Conservation (phyloP, 1,140 invertebrate genomes). For the Paraescarpia echinospica region DNA sequence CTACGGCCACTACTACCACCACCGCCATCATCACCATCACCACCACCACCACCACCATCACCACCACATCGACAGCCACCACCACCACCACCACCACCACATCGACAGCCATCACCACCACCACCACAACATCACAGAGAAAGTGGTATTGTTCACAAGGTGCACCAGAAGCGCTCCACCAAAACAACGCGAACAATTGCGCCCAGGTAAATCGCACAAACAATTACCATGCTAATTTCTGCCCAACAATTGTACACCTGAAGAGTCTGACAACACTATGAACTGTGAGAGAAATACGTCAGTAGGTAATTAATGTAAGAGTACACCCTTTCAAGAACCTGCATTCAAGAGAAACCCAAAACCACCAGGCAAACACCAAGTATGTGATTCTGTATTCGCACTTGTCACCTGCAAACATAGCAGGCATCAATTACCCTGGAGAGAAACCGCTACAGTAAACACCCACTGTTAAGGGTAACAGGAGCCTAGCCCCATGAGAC, state of each 20-base stretch:
- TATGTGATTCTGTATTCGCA: background rate
- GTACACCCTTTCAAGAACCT: background rate
- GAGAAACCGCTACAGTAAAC: background rate
- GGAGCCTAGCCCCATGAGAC: background rate
- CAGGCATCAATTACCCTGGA: background rate
- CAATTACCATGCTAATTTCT: slow-evolving; percentile 6
- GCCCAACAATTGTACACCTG: background rate
- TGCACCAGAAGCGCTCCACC: background rate
- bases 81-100: background rate
- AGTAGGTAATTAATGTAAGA: background rate
- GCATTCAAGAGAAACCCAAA: background rate
- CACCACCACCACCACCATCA: background rate
- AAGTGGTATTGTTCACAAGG: background rate
- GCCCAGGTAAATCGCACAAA: background rate
- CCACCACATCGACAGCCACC: background rate
- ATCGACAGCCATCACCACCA: background rate
- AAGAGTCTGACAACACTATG: background rate
- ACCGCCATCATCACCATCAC: too few relatives aligned
- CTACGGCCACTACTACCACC: too few relatives aligned
- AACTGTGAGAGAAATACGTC: background rate
- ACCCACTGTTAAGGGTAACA: background rate
- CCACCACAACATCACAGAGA: background rate
- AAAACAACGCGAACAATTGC: background rate
- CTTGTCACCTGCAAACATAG: background rate
- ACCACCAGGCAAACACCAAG: background rate